Evolutionary conservation across 2,797 vertebrate genomes (phyloP).

Genomic region (Alcedo quadribrachys): DNA sequence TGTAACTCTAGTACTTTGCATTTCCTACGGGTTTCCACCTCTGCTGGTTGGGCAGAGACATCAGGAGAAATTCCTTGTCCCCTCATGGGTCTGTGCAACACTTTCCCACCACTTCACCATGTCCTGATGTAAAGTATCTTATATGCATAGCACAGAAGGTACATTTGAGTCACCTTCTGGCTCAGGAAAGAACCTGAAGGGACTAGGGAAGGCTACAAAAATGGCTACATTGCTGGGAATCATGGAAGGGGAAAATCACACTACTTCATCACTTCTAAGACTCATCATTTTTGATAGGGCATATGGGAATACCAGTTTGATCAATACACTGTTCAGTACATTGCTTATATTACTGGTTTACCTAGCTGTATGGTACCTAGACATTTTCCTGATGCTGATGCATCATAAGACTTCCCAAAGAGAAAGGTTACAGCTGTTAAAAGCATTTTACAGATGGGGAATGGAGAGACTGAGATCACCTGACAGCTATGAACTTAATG

Average conservation of each 20-base stretch:
- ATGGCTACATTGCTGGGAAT: not conserved
- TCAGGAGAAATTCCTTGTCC: not conserved
- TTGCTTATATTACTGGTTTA: not conserved
- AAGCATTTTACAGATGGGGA: not conserved
- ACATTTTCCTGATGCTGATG: not conserved
- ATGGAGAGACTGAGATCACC: not conserved
- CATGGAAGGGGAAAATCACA: not conserved
- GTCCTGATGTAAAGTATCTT: not conserved
- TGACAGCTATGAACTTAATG: not conserved
- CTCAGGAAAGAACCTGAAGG: not conserved
- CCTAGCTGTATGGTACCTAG: not conserved
- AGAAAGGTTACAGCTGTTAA: not conserved
- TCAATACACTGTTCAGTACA: not conserved
- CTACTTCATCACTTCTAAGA: not conserved
- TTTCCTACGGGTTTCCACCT: not conserved
- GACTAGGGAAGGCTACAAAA: not conserved
- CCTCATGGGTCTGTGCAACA: not conserved
- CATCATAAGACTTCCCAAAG: not conserved
- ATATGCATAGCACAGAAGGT: not conserved
- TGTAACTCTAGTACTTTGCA: not conserved
- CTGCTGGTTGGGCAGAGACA: fast-evolving
- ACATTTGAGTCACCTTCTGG: not conserved
- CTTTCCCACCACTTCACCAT: not conserved
- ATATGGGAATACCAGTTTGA: not conserved
- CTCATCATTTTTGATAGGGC: not conserved